These are phyloP conservation scores for Drosophila suzukii DNA, from an alignment of 1,140 invertebrate genomes.

Conservation along the genomic window DNA sequence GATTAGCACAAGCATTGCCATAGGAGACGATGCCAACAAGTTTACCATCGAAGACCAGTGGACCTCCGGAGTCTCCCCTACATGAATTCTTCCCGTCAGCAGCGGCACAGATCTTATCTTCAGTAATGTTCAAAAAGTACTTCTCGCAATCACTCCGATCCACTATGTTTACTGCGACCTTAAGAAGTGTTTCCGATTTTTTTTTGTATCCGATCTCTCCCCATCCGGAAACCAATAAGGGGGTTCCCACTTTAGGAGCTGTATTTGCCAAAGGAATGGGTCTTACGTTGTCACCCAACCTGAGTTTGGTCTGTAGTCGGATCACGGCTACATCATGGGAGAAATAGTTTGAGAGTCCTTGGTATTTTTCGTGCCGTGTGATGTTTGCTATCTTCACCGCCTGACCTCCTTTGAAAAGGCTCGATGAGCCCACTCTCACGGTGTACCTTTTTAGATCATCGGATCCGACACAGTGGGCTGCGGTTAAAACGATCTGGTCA, in stretches of 20 bases:
- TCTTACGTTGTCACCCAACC: too few species aligned
- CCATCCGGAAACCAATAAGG: neutral
- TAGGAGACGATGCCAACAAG: conserved; percentile 86
- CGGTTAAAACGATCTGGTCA: conserved; percentile 9
- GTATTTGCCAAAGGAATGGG: too few species aligned
- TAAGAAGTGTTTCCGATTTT: fast-evolving
- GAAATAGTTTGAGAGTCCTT: neutral
- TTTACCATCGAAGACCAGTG: conserved; percentile 66
- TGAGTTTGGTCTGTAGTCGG: too few species aligned
- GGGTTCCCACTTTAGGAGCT: too few species aligned
- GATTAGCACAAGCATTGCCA: conserved; percentile 82
- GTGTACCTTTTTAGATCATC: fast-evolving
- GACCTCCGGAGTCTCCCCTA: conserved; percentile 84
- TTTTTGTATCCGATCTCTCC: neutral
- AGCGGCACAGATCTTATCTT: conserved; percentile 80
- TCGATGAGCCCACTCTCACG: conserved; percentile 12
- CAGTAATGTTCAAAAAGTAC: neutral
- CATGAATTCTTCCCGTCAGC: conserved; percentile 8
- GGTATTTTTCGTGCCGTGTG: neutral
- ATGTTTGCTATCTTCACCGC: neutral
- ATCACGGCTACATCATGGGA: conserved; percentile 48
- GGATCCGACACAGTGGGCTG: conserved; percentile 1
- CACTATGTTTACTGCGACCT: neutral
- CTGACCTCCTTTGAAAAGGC: neutral
- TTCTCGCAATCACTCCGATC: neutral